Evolutionary conservation across 2,888 invertebrate genomes (phyloP).

Genomic region (Euclidia mi): DNA sequence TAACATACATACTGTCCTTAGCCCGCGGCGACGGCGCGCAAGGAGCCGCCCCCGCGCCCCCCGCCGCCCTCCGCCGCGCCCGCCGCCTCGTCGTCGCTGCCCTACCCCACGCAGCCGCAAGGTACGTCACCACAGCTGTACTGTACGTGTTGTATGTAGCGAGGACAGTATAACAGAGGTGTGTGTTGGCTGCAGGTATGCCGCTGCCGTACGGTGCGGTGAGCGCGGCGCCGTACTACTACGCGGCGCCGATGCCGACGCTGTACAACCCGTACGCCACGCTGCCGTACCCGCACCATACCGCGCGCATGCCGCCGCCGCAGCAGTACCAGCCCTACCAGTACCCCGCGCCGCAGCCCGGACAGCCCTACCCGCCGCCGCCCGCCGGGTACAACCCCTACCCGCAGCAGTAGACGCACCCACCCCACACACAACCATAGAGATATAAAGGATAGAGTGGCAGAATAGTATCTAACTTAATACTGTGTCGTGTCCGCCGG

Average conservation of each 20-base stretch:
- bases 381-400: constrained; percentile 79
- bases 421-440: neutral
- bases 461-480: too few species aligned
- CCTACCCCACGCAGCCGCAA: constrained; percentile 93
- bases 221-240: constrained; percentile 91
- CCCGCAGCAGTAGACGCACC: constrained; percentile 68
- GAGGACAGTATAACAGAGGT: too few species aligned
- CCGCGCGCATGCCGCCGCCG: constrained; percentile 89
- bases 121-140: constrained; percentile 6
- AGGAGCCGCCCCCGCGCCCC: constrained; percentile 67
- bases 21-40: constrained; percentile 58
- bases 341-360: constrained; percentile 73
- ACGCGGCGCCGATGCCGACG: constrained; percentile 94
- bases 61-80: constrained; percentile 57
- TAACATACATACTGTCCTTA: too few species aligned
- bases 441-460: too few species aligned
- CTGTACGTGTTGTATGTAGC: neutral
- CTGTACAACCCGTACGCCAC: constrained; percentile 96
- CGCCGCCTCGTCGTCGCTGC: constrained; percentile 83
- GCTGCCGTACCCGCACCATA: constrained; percentile 93
- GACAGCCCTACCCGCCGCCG: constrained; percentile 55
- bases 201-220: constrained; percentile 81
- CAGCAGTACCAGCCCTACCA: constrained; percentile 85
- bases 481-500: too few species aligned
- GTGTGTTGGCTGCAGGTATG: constrained; percentile 70